Evolutionary conservation across 2,888 invertebrate species (phyloP).

Genomic region (Rhimphoctona megacephalus): DNA sequence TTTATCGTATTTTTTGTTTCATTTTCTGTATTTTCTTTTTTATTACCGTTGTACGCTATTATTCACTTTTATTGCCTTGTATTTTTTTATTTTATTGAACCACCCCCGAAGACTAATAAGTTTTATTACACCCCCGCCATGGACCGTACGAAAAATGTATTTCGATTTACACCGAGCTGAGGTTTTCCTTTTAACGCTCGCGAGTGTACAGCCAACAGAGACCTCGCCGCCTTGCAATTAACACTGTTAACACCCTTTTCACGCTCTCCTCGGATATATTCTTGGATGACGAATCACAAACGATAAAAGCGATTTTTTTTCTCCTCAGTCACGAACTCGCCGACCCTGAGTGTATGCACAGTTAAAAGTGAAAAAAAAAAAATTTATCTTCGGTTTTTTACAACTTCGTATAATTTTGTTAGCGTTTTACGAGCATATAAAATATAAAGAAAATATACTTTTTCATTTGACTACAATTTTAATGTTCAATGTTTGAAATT

Average conservation of each 20-base stretch:
- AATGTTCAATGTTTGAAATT: neutral
- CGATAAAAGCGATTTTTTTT: constrained; percentile 17
- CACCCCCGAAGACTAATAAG: neutral
- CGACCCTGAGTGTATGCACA: neutral
- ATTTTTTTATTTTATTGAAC: neutral
- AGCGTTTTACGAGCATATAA: neutral
- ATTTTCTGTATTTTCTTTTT: neutral
- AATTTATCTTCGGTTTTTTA: constrained; percentile 18
- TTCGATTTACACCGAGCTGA: constrained; percentile 18
- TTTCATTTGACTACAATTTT: neutral
- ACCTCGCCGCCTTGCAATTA: constrained; percentile 57
- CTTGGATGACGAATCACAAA: constrained; percentile 32
- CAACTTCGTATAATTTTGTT: neutral
- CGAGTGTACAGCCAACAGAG: constrained; percentile 13
- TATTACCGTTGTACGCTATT: neutral
- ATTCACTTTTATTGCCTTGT: neutral
- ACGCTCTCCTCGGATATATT: constrained; percentile 21
- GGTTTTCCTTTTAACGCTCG: constrained; percentile 9
- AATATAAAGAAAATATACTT: neutral
- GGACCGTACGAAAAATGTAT: neutral
- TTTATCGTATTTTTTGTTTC: neutral
- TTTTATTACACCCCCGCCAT: constrained; percentile 8
- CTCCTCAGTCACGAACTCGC: neutral
- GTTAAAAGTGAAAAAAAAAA: neutral
- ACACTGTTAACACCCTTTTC: constrained; percentile 61